A percentile compares a stretch with the other conserved stretches of the same genome.
phyloP scores from a whole-genome alignment of 2,113 vertebrate species.

The Toxotes jaculatrix region DNA sequence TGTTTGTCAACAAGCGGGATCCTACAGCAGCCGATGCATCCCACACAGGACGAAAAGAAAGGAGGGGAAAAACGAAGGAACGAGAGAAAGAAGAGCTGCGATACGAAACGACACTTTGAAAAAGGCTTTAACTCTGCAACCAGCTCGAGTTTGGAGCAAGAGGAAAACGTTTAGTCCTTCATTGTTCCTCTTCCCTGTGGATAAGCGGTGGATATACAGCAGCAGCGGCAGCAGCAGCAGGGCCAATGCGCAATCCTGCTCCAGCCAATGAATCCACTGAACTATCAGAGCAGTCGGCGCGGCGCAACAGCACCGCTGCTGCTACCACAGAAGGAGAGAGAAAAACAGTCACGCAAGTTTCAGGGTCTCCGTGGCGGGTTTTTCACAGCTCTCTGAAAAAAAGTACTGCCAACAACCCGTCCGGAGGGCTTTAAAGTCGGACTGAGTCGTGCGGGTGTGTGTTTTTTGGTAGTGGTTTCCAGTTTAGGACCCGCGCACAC shows the following conservation, averaged over 20 bases:
- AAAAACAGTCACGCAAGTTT: slow-evolving; percentile 59
- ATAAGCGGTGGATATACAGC: slow-evolving; percentile 22
- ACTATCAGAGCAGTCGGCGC: slow-evolving; percentile 38
- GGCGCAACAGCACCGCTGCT: slow-evolving; percentile 53
- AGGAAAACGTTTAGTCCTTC: slow-evolving; percentile 44
- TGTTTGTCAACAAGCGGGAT: slow-evolving; percentile 65
- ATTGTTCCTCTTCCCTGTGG: slow-evolving; percentile 59
- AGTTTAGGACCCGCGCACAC: slow-evolving; percentile 41
- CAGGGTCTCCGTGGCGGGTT: slow-evolving; percentile 16
- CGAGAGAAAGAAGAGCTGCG: neutral
- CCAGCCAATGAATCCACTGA: slow-evolving; percentile 51
- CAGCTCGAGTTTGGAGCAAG: slow-evolving; percentile 11
- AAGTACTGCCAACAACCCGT: slow-evolving; percentile 18
- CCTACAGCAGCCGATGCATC: slow-evolving; percentile 73
- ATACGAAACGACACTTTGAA: neutral
- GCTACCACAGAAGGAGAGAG: slow-evolving; percentile 28
- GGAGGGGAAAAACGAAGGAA: no score
- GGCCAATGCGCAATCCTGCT: slow-evolving; percentile 69
- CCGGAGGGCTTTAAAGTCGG: neutral
- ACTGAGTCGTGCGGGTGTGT: neutral
- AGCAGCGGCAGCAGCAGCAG: neutral
- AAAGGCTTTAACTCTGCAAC: slow-evolving; percentile 18
- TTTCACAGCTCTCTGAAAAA: neutral
- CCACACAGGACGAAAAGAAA: slow-evolving; percentile 13
- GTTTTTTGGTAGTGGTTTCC: slow-evolving; percentile 37